Evolutionary conservation across 2,888 invertebrate species (phyloP), one percentile per base, ranked within the genome.

Genomic region (Tillus elongatus): DNA sequence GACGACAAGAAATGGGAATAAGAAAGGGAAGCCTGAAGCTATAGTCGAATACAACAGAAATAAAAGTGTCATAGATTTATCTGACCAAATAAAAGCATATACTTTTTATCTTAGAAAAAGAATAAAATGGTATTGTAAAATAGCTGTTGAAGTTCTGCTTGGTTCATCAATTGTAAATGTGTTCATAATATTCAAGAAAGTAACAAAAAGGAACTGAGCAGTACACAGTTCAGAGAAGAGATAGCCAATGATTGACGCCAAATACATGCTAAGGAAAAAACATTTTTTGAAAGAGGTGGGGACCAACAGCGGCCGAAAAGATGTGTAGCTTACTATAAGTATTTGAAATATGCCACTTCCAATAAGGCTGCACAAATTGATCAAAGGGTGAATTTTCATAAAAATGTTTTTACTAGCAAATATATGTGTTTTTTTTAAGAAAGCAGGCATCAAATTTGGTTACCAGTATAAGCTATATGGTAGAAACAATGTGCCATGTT

Each of bases 31-130:
- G 13, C 37, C 37, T 9, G 32, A 37, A 13, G 11, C 15, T n/a
- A n/a, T n/a, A n/a, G n/a, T n/a, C 2, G 37, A 35, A 9, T 37
- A 37, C 30, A 43, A 43, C 15, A 40, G 40, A 35, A 13, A 32
- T 33, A 40, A 43, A 40, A 28, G 24, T 12, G 40, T 36, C 12
- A 40, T 39, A n/a, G 38, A 41, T 41, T 26, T 41, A 8, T 39
- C 38, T 31, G 35, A 30, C 4, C 32, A 15, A 35, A 19, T 19
- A 19, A 19, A 19, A 19, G 24, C 24, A 8, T 19, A 19, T 19
- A n/a, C 24, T 19, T 19, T n/a, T 19, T n/a, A n/a, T 32, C 15
- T 35, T 35, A 41, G 26, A 41, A 14, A 35, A 35, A 33, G 39
- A 2, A 31, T 39, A 13, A 41, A 41, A 24, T 42, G 42, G 39